Evolutionary conservation across 2,888 invertebrate genomes (phyloP).

Genomic region (Mactromeris polynyma): DNA sequence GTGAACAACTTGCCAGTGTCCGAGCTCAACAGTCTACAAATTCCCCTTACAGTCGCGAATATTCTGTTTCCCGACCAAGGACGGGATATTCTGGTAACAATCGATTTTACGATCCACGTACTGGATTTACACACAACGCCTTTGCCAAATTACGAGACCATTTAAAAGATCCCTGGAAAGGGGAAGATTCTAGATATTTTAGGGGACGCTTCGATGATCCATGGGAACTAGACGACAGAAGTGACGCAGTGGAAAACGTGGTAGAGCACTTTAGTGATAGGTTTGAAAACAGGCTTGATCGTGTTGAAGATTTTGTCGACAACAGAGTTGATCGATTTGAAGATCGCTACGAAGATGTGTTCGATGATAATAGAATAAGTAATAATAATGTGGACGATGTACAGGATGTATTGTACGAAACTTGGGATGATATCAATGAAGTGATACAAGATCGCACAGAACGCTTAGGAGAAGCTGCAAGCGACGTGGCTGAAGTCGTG

Average conservation of each 20-base stretch:
- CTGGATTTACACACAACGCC: not conserved
- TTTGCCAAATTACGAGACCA: not conserved
- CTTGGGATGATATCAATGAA: conserved; percentile 16
- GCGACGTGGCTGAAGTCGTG: not conserved
- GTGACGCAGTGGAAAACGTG: not conserved
- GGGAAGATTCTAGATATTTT: too few species aligned
- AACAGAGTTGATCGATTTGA: not conserved
- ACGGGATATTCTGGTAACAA: not conserved
- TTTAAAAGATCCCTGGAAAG: not conserved
- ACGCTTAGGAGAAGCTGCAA: not conserved
- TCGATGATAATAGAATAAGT: not conserved
- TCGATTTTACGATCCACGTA: not conserved
- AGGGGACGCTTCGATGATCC: not conserved
- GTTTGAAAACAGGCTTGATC: not conserved
- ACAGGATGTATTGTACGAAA: not conserved
- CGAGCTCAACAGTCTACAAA: too few species aligned
- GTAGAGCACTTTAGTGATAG: not conserved
- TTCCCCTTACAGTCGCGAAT: not conserved
- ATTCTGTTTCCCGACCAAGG: not conserved
- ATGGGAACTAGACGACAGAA: not conserved
- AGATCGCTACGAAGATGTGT: not conserved
- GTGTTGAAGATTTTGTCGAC: not conserved
- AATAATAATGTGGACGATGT: not conserved
- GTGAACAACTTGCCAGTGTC: too few species aligned
- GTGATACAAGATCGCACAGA: not conserved